These are phyloP conservation scores for Rhinoptilus africanus DNA, from an alignment of 2,113 vertebrate genomes.

Conservation along the genomic window DNA sequence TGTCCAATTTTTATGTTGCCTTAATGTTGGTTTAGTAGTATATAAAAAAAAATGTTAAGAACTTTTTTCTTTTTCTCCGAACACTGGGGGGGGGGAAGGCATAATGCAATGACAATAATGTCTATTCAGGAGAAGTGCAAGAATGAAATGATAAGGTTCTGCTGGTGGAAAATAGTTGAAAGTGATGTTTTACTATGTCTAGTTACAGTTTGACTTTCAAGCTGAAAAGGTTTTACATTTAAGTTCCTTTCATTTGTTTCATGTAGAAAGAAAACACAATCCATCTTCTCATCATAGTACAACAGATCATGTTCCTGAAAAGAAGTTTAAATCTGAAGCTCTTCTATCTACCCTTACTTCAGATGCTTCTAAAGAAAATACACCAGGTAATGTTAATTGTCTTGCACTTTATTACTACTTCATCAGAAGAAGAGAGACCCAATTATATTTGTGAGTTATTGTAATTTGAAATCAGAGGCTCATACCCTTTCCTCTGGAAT, in stretches of 20 bases:
- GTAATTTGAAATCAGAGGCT: background rate
- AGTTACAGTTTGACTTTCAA: background rate
- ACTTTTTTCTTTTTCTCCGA: background rate
- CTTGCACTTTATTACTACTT: background rate
- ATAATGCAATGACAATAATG: background rate
- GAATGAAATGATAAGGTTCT: background rate
- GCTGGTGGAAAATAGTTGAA: background rate
- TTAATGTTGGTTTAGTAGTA: background rate
- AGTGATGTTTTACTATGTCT: background rate
- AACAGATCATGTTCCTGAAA: slow-evolving; percentile 93
- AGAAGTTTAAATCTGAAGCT: slow-evolving; percentile 99
- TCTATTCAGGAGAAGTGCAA: background rate
- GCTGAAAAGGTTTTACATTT: background rate
- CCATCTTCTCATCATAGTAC: slow-evolving; percentile 89
- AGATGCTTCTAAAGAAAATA: slow-evolving; percentile 96
- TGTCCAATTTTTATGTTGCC: background rate
- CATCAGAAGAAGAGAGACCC: background rate
- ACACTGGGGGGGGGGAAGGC: background rate
- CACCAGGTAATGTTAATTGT: slow-evolving; percentile 79
- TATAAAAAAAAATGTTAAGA: background rate
- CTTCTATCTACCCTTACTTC: slow-evolving; percentile 96
- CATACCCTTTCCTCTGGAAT: background rate
- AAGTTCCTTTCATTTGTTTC: slow-evolving; percentile 9
- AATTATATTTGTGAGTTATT: background rate
- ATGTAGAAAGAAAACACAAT: slow-evolving; percentile 93